Conservation (phyloP, 2,113 vertebrate genomes). For the Tyrannus savana region DNA sequence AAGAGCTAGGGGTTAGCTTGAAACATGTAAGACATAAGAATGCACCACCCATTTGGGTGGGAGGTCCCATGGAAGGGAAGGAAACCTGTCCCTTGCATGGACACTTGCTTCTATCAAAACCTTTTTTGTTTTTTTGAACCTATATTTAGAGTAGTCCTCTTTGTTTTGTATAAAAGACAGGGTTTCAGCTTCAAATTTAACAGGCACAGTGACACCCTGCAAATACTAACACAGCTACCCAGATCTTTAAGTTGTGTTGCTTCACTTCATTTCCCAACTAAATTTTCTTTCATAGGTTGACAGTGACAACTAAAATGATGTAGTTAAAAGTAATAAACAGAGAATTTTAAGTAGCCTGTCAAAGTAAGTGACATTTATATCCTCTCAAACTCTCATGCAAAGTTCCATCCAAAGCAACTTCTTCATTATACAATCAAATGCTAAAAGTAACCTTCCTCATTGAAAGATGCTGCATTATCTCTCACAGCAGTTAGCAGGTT, state of each 20-base stretch:
- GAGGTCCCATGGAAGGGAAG: not conserved
- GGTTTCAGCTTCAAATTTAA: slow-evolving; percentile 12
- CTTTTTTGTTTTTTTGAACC: not conserved
- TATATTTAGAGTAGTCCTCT: not conserved
- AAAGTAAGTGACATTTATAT: slow-evolving; percentile 39
- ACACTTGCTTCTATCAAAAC: not conserved
- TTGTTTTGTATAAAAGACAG: not conserved
- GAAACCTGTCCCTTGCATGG: not conserved
- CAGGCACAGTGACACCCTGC: not conserved
- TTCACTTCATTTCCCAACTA: not conserved
- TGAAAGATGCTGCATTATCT: not conserved
- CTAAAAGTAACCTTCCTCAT: not conserved
- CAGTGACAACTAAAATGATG: slow-evolving; percentile 49
- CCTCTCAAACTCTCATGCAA: not conserved
- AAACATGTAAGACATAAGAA: not conserved
- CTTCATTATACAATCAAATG: slow-evolving; percentile 11
- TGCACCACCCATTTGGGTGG: not conserved
- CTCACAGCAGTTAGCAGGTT: not conserved
- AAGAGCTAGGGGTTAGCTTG: not conserved
- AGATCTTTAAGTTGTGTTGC: slow-evolving; percentile 18
- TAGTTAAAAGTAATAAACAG: slow-evolving; percentile 51
- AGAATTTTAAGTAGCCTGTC: slow-evolving; percentile 54
- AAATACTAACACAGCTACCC: not conserved
- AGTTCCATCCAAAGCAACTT: slow-evolving; percentile 43
- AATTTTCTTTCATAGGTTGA: slow-evolving; percentile 3